Conservation (phyloP, 2,797 vertebrate species). For the Hippopotamyrus pictus region DNA sequence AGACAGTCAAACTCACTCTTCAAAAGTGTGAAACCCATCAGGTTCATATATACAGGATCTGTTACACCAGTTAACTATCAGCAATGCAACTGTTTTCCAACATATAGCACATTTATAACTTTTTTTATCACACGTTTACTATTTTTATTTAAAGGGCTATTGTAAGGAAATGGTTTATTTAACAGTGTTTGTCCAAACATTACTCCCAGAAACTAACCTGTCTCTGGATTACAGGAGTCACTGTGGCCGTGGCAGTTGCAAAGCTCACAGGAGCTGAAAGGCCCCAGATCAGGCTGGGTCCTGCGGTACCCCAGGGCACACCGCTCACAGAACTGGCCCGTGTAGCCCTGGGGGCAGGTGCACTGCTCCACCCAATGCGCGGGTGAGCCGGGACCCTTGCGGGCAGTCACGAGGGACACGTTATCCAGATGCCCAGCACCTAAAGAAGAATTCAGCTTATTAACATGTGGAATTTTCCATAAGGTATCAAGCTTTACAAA, state of each 20-base stretch:
- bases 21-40: not conserved
- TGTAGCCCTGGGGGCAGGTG: conserved; percentile 79
- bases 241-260: conserved; percentile 87
- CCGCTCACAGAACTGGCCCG: conserved; percentile 86
- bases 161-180: not conserved
- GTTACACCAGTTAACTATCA: not conserved
- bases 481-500: not conserved
- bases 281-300: conserved; percentile 63
- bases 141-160: not conserved
- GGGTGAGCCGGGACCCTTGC: conserved; percentile 59
- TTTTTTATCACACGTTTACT: not conserved
- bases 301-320: conserved; percentile 81
- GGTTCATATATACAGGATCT: not conserved
- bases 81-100: not conserved
- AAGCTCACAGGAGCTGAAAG: conserved; percentile 82
- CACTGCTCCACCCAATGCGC: conserved; percentile 88
- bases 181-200: not conserved
- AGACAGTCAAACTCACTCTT: not conserved
- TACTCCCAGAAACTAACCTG: conserved; percentile 56
- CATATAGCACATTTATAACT: not conserved
- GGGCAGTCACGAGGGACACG: conserved; percentile 74
- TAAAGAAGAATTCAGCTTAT: conserved; percentile 36
- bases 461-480: not conserved
- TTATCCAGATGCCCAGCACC: conserved; percentile 86
- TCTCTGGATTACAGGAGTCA: conserved; percentile 71